Percentiles rank a stretch among this genome's conserved stretches.
These are phyloP conservation scores for Epizoanthus fatuus DNA, from an alignment of 92 coral and sea anemone species.

Conservation along the genomic window DNA sequence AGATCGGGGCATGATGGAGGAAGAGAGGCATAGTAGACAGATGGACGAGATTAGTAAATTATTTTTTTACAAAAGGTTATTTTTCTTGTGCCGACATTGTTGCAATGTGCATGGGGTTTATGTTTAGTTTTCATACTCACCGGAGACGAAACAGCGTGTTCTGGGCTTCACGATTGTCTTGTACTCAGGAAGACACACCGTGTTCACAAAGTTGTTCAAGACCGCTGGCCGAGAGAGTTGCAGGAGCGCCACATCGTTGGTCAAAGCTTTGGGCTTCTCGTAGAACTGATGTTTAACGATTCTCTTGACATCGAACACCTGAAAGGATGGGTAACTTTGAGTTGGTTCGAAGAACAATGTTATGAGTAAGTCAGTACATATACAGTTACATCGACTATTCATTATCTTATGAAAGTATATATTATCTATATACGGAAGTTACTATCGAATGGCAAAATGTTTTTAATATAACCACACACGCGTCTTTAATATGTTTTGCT, in stretches of 20 bases:
- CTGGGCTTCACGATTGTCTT: constrained; percentile 17
- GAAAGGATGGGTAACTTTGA: neutral
- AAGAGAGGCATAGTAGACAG: no score
- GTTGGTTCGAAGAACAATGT: neutral
- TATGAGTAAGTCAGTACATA: neutral
- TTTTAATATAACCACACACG: no score
- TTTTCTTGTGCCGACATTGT: no score
- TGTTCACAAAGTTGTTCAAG: constrained; percentile 35
- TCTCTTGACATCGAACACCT: constrained; percentile 44
- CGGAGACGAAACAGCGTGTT: constrained; percentile 35
- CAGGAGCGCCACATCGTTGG: constrained; percentile 43
- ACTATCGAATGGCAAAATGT: no score
- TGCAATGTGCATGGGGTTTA: no score
- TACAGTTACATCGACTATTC: no score
- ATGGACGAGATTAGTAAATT: no score
- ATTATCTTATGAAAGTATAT: no score
- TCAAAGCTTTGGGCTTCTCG: neutral
- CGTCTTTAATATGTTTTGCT: no score
- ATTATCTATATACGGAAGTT: no score
- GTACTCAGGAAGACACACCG: constrained; percentile 26
- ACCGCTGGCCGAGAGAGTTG: constrained; percentile 46
- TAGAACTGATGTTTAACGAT: constrained; percentile 33
- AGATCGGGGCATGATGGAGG: no score
- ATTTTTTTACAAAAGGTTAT: no score
- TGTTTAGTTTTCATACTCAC: neutral